Conservation (phyloP, 2,888 invertebrate species). For the Watsonalla cultraria region DNA sequence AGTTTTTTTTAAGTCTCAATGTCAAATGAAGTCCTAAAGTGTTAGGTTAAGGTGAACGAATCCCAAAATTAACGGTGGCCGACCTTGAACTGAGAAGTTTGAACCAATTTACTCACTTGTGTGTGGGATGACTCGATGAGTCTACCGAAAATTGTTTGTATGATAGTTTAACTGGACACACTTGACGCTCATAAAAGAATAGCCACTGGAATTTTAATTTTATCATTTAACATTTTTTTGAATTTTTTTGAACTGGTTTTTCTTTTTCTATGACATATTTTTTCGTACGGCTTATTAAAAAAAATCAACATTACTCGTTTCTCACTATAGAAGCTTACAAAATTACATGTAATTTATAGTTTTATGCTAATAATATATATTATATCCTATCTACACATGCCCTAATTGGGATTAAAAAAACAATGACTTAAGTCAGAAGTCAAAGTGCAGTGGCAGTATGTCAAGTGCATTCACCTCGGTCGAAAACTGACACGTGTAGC, state of each 20-base stretch:
- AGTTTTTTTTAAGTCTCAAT: too few species aligned
- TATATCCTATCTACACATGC: too few species aligned
- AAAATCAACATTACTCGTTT: too few species aligned
- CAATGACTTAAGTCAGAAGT: slow-evolving; percentile 41
- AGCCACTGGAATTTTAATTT: too few species aligned
- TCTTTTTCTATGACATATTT: too few species aligned
- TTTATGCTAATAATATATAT: too few species aligned
- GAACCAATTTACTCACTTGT: slow-evolving; percentile 32
- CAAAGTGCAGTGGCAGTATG: slow-evolving; percentile 55
- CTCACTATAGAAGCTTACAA: too few species aligned
- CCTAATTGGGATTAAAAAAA: slow-evolving; percentile 18
- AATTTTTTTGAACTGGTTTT: too few species aligned
- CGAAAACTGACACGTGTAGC: slow-evolving; percentile 57
- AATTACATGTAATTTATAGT: too few species aligned
- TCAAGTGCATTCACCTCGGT: slow-evolving; percentile 58
- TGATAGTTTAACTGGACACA: slow-evolving; percentile 1
- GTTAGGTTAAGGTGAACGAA: slow-evolving; percentile 28
- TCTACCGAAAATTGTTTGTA: slow-evolving; percentile 29
- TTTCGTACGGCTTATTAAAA: too few species aligned
- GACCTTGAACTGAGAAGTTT: slow-evolving; percentile 36
- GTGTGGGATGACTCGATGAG: slow-evolving; percentile 29
- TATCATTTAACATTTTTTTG: not conserved
- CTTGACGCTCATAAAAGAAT: not conserved
- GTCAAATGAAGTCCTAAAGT: slow-evolving; percentile 12
- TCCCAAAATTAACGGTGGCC: slow-evolving; percentile 29